Base-by-base conservation (phyloP, 2,888 invertebrate species). In the Drosophila mimica region DNA sequence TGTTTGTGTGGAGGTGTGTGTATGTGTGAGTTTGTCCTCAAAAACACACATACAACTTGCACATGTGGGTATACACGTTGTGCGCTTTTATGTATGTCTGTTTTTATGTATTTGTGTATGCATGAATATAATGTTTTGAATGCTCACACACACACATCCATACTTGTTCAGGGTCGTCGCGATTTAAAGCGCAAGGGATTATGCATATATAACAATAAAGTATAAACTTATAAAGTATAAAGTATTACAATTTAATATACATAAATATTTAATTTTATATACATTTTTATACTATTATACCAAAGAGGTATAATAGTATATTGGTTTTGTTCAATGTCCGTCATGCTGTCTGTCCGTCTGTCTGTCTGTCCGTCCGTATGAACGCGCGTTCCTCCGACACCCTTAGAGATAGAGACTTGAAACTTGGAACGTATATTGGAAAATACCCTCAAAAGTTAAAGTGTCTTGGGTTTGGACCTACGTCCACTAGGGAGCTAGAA, bases 111-210 rank as follows among this genome's bases (percentile, higher is more conserved):
- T 54, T 33, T 34, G 15, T 53, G 36, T 36, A 36, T 36, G n/a
- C n/a, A 54, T 54, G 28, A 25, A 36, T 36, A 28, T 28, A 38
- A 36, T 54, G 28, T 38, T 54, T 36, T 54, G 11, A 54, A 36
- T 54, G 54, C 36, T 36, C 25, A 36, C 4, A 25, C 17, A 20
- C 4, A 51, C 11, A n/a, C n/a, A 51, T n/a, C 7, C 25, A 17
- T 4, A 36, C 17, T 20, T 7, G 20, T 54, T 54, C 36, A 54
- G 17, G 36, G 54, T 54, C 36, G 36, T 38, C 25, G 36, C 25
- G 25, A 54, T 25, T 54, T 54, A 36, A 34, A 20, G 8, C 6
- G 28, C 33, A 34, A 33, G 31, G 51, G 20, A 20, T 7, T 31
- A 25, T 25, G 15, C 25, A 5, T 15, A 15, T 8, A 46, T 15